Percentiles rank a stretch among this genome's conserved stretches.
Conservation (phyloP, 2,797 vertebrate genomes). For the Astyanax mexicanus region DNA sequence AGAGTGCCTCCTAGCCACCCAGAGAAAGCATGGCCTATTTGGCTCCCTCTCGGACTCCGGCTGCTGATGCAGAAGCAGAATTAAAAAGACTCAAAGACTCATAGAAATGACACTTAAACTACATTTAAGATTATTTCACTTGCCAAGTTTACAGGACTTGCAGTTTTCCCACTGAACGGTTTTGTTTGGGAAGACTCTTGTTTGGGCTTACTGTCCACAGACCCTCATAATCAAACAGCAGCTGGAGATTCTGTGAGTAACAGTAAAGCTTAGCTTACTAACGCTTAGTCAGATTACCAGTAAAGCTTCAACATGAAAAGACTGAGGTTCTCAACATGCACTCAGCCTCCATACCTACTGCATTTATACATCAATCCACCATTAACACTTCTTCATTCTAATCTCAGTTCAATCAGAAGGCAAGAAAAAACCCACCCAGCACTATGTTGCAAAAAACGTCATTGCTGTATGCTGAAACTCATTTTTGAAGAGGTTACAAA, state of each 20-base stretch:
- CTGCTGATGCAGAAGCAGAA: too few species aligned
- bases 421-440: background rate
- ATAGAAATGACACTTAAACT: too few species aligned
- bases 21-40: too few species aligned
- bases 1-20: too few species aligned
- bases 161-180: background rate
- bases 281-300: constrained; percentile 19
- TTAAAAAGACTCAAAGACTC: too few species aligned
- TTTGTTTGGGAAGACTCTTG: background rate
- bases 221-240: constrained; percentile 19
- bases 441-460: too few species aligned
- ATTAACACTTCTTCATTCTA: background rate
- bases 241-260: constrained; percentile 42
- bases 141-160: background rate
- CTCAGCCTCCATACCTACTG: background rate
- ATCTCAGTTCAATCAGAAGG: constrained; percentile 8
- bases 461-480: too few species aligned
- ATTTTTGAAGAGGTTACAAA: too few species aligned
- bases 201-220: background rate
- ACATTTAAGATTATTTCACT: background rate
- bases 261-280: background rate
- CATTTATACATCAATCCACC: background rate
- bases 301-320: constrained; percentile 25
- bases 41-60: too few species aligned
- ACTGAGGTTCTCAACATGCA: background rate